Percentiles rank a stretch among this genome's conserved stretches.
Conservation (phyloP, 2,888 invertebrate genomes). For the Scaeva pyrastri region DNA sequence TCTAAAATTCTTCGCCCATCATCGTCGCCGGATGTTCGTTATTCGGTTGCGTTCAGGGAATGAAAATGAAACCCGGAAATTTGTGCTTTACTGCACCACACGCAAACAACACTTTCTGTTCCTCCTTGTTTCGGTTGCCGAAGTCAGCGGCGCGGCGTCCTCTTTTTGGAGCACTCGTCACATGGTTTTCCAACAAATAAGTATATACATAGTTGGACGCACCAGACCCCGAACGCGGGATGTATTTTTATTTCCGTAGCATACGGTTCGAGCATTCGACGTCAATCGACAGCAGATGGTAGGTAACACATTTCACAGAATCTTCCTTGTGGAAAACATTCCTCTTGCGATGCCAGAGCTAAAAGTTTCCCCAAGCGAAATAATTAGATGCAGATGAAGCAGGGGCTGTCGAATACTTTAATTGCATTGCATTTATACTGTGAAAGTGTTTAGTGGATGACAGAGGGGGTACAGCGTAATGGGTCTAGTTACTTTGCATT, state of each 20-base stretch:
- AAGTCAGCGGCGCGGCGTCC: background rate
- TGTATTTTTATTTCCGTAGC: background rate
- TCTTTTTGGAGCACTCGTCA: background rate
- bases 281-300: background rate
- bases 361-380: conserved; percentile 56
- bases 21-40: background rate
- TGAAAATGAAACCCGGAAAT: conserved; percentile 42
- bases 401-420: conserved; percentile 67
- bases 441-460: conserved; percentile 10
- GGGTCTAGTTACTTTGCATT: conserved; percentile 36
- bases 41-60: conserved; percentile 26
- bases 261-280: conserved; percentile 1
- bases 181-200: background rate
- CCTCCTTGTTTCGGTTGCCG: background rate
- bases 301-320: conserved; percentile 41
- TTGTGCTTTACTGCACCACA: conserved; percentile 53
- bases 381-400: conserved; percentile 68
- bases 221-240: conserved; percentile 4
- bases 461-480: background rate
- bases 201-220: background rate
- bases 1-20: background rate
- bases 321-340: conserved; percentile 23
- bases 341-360: conserved; percentile 1
- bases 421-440: conserved; percentile 64
- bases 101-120: conserved; percentile 61